A percentile compares a stretch with the other conserved stretches of the same genome.
Evolutionary conservation across 2,113 vertebrate genomes (phyloP).

Genomic region (Engystomops pustulosus): DNA sequence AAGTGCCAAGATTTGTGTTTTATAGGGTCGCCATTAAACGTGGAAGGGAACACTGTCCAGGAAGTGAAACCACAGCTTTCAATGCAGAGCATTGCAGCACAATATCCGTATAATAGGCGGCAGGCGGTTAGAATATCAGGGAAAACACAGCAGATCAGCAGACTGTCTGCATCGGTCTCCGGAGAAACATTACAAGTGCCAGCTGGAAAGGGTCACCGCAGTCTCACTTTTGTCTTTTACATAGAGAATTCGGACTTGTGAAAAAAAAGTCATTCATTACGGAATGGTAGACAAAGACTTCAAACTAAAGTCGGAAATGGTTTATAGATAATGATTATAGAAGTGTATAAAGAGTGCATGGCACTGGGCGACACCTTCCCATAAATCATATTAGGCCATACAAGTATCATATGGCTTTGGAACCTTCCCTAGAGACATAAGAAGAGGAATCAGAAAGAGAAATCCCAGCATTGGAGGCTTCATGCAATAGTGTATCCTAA

Average conservation of each 20-base stretch:
- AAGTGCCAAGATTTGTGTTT: conserved; percentile 53
- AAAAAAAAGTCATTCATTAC: conserved; percentile 38
- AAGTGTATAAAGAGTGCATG: neutral
- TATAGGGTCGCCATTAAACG: conserved; percentile 45
- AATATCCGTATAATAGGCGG: conserved; percentile 31
- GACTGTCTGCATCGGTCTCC: conserved; percentile 51
- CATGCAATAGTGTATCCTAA: neutral
- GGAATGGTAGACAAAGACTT: neutral
- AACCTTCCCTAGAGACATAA: neutral
- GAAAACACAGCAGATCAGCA: conserved; percentile 40
- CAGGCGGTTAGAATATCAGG: conserved; percentile 51
- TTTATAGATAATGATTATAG: conserved; percentile 16
- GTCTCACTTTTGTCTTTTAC: conserved; percentile 19
- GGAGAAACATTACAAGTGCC: conserved; percentile 42
- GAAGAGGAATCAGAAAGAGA: neutral
- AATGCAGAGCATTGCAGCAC: conserved; percentile 27
- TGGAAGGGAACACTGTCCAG: conserved; percentile 45
- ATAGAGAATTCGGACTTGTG: conserved; percentile 22
- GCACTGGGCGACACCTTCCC: neutral
- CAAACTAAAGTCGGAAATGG: neutral
- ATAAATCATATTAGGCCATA: neutral
- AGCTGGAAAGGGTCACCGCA: conserved; percentile 15
- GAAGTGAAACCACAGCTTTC: conserved; percentile 47
- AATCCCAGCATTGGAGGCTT: neutral
- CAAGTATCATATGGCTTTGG: neutral